Evolutionary conservation across 1,140 invertebrate genomes (phyloP), one percentile per base, ranked within the genome.

Genomic region (Drosophila cardini): DNA sequence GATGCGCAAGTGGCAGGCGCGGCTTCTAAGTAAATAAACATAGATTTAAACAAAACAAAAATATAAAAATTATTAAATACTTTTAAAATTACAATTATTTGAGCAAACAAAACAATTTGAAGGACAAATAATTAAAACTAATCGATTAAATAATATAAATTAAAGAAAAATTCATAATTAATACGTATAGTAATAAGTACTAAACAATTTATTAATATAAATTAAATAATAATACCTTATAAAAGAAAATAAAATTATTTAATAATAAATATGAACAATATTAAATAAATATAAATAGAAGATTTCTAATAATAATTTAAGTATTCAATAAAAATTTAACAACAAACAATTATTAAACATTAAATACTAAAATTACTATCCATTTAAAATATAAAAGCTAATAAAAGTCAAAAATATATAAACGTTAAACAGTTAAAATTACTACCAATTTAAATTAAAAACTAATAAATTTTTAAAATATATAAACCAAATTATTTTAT

Each of bases 1-100:
- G 64, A 79, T 74, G 75, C 76, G 73, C 68, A 75, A 75, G 43
- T 63, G 58, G 32, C 57, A 55, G 50, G 18, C 57, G 30, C 42
- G 40, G 26, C 53, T 72, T 11, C 43, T 40, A 50, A 77, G 77
- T 79, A 56, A 15, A 8, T 8, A 36, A 34, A 21, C 11, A 26
- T 18, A 48, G 4, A 11, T 11, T 11, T 18, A 46, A 15, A 42
- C 4, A n/a, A 10, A 11, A 21, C 38, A 18, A 32, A 60, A 68
- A 38, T 52, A 9, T 18, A 36, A 40, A 5, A 26, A 38, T 13
- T 30, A 21, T 13, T 2, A 26, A 26, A 26, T 26, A 26, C 21
- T 26, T 26, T 26, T 4, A 5, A 26, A 26, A 68, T 58, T 52
- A 15, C 50, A 52, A 26, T 18, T 18, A 56, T 40, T 11, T 40